phyloP scores from a whole-genome alignment of 2,113 vertebrate genomes.

The Pachyramphus minor region DNA sequence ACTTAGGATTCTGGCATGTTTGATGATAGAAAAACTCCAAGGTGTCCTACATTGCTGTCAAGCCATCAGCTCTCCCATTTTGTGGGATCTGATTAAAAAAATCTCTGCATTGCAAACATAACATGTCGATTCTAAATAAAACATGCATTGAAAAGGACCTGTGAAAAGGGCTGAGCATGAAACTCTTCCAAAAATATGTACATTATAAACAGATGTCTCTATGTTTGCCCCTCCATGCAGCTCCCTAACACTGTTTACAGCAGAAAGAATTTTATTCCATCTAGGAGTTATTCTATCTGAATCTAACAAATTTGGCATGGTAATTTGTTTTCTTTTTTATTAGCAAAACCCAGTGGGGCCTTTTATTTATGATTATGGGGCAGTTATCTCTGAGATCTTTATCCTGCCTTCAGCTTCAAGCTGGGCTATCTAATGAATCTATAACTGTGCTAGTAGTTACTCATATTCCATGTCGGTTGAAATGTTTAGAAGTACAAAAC shows the following conservation, averaged over 20 bases:
- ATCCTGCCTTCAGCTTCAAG: conserved; percentile 73
- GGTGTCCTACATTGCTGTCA: conserved; percentile 14
- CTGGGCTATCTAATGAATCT: conserved; percentile 78
- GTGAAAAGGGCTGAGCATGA: conserved; percentile 29
- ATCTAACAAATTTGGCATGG: conserved; percentile 70
- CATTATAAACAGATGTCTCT: conserved; percentile 54
- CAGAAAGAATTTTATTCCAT: conserved; percentile 56
- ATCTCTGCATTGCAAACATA: conserved; percentile 8
- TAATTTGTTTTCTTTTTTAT: conserved; percentile 80
- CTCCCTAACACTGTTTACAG: conserved; percentile 53
- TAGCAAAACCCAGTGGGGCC: conserved; percentile 69
- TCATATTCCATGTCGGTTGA: conserved; percentile 30
- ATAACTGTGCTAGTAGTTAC: conserved; percentile 61
- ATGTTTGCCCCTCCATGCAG: conserved; percentile 20
- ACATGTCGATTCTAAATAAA: conserved; percentile 31
- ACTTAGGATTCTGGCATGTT: conserved; percentile 13
- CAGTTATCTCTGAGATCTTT: conserved; percentile 72
- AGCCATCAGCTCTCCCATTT: neutral
- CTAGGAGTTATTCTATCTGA: conserved; percentile 66
- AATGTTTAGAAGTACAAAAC: conserved; percentile 67
- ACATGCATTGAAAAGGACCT: conserved; percentile 17
- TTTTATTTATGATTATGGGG: conserved; percentile 66
- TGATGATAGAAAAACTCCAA: conserved; percentile 52
- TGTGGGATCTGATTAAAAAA: conserved; percentile 43
- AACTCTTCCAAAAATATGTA: conserved; percentile 47